phyloP scores from a whole-genome alignment of 2,888 invertebrate species.

The Tipula lateralis region DNA sequence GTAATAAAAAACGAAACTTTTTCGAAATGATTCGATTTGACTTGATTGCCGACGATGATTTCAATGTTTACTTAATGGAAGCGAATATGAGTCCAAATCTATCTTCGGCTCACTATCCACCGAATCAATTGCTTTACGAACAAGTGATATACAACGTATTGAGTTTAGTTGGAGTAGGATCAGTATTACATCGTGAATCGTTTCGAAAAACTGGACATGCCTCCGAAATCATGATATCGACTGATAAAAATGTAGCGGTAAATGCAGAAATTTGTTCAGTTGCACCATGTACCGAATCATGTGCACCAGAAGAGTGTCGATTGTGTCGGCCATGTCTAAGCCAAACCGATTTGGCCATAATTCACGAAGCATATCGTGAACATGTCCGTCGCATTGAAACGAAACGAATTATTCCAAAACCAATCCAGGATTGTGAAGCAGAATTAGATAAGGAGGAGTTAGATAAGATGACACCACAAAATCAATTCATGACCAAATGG shows the following conservation, averaged over 20 bases:
- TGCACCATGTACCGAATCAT: conserved; percentile 55
- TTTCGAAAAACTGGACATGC: conserved; percentile 41
- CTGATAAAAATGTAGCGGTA: conserved; percentile 75
- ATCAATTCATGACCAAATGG: conserved; percentile 77
- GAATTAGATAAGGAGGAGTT: conserved; percentile 45
- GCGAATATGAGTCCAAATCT: conserved; percentile 99
- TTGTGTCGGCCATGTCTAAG: conserved; percentile 75
- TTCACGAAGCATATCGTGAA: conserved; percentile 71
- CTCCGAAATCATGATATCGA: conserved; percentile 61
- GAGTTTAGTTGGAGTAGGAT: conserved; percentile 69
- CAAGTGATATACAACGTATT: conserved; percentile 85
- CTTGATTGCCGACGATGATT: conserved; percentile 80
- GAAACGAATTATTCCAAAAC: conserved; percentile 74
- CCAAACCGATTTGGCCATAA: conserved; percentile 52
- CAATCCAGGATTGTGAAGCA: conserved; percentile 46
- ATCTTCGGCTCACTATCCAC: conserved; percentile 87
- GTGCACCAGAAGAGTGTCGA: conserved; percentile 63
- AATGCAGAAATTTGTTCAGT: conserved; percentile 63
- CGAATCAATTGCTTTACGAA: conserved; percentile 82
- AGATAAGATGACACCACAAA: conserved; percentile 58
- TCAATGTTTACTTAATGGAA: conserved; percentile 86
- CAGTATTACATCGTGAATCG: conserved; percentile 49
- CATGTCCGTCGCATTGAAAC: conserved; percentile 75
- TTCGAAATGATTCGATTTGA: conserved; percentile 96
- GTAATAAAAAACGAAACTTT: conserved; percentile 57